These are phyloP conservation scores for Drosophila nebulosa DNA, from an alignment of 1,140 invertebrate species.

Conservation along the genomic window DNA sequence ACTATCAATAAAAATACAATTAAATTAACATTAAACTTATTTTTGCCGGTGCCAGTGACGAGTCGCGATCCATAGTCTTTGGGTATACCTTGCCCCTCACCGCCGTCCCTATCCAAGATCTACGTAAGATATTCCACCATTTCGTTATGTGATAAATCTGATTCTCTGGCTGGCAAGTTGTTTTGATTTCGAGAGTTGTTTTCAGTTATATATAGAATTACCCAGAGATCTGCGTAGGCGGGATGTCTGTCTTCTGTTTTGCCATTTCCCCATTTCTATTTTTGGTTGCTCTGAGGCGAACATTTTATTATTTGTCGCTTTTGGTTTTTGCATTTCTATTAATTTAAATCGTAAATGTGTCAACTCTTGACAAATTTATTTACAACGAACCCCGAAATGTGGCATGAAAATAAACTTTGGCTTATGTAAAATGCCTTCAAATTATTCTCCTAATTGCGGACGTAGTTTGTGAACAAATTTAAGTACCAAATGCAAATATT, in stretches of 20 bases:
- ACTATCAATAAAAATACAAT: constrained; percentile 80
- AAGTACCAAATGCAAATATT: constrained; percentile 13
- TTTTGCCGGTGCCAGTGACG: constrained; percentile 29
- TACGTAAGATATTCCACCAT: constrained; percentile 57
- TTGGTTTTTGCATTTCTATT: constrained; percentile 38
- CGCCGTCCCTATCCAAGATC: constrained; percentile 1
- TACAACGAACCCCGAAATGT: constrained; percentile 42
- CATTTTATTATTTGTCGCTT: not conserved
- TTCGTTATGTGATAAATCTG: constrained; percentile 40
- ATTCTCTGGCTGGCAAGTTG: constrained; percentile 13
- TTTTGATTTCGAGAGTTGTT: constrained; percentile 14
- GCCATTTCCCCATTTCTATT: not conserved
- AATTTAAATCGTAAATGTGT: constrained; percentile 52
- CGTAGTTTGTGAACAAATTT: constrained; percentile 17
- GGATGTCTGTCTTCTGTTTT: not conserved
- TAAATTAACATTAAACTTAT: constrained; percentile 79
- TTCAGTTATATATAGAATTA: constrained; percentile 36
- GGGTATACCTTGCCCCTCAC: constrained; percentile 4
- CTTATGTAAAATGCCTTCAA: constrained; percentile 47
- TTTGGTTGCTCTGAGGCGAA: not conserved
- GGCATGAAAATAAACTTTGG: constrained; percentile 48
- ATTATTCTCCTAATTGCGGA: constrained; percentile 30
- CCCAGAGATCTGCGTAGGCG: constrained; percentile 35
- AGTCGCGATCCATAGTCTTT: not conserved
- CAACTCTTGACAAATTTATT: constrained; percentile 39